Conservation (phyloP, 2,888 invertebrate species). For the Callyntrura sp. region DNA sequence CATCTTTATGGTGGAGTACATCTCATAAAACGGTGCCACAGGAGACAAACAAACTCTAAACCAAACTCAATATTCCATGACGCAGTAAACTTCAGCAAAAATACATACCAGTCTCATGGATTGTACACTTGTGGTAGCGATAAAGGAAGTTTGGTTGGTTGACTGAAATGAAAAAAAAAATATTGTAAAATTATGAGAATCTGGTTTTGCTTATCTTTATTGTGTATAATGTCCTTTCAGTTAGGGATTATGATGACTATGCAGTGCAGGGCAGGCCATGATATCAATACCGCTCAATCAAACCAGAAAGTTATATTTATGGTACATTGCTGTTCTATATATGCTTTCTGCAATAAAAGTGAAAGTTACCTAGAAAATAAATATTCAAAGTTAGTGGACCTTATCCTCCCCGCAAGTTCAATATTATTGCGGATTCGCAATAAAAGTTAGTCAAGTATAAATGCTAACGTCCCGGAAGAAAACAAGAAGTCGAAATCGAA, state of each 20-base stretch:
- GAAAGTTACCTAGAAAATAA: background rate
- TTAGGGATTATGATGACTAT: too few relatives aligned
- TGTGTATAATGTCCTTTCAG: too few relatives aligned
- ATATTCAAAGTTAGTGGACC: background rate
- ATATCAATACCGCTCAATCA: too few relatives aligned
- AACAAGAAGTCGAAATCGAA: slow-evolving; percentile 10
- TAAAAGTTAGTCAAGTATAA: slow-evolving; percentile 35
- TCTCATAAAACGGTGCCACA: background rate
- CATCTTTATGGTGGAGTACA: background rate
- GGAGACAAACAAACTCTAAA: background rate
- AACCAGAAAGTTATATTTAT: background rate
- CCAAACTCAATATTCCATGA: too few relatives aligned
- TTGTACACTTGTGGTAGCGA: too few relatives aligned
- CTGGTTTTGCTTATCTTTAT: slow-evolving; percentile 16
- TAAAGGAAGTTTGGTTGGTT: slow-evolving; percentile 13
- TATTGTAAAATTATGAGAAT: background rate
- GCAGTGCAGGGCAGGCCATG: too few relatives aligned
- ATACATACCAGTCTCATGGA: too few relatives aligned
- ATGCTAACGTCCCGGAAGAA: slow-evolving; percentile 15
- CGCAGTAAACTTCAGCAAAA: background rate
- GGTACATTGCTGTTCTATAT: slow-evolving; percentile 18
- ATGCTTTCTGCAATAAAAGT: background rate
- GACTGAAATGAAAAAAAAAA: slow-evolving; percentile 15
- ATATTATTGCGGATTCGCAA: background rate
- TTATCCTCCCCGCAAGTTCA: slow-evolving; percentile 5